These are phyloP conservation scores for Phaonia tiefii DNA, from an alignment of 2,888 invertebrate genomes.

Conservation along the genomic window DNA sequence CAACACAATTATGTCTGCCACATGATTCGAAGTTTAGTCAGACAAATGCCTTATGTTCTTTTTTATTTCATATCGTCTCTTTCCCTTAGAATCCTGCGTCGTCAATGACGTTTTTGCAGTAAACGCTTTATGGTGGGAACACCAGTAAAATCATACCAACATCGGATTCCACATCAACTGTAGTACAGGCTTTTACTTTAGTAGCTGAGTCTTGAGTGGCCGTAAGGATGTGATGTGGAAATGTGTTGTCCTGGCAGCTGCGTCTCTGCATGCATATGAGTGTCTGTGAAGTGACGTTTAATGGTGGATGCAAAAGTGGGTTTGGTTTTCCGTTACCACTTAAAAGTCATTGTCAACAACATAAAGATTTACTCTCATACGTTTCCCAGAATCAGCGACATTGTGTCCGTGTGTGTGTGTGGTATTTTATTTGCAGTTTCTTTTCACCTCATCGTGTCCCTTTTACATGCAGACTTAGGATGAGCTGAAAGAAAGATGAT, in stretches of 20 bases:
- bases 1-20: constrained; percentile 60
- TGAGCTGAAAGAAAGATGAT: constrained; percentile 21
- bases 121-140: background rate
- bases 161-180: background rate
- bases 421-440: background rate
- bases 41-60: constrained; percentile 58
- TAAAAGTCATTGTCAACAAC: constrained; percentile 68
- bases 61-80: background rate
- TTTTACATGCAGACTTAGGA: background rate
- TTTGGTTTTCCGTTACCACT: constrained; percentile 66
- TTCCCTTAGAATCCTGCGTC: constrained; percentile 4
- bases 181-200: background rate
- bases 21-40: constrained; percentile 57
- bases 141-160: constrained; percentile 3
- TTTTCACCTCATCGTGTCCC: background rate
- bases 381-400: constrained; percentile 50
- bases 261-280: constrained; percentile 20
- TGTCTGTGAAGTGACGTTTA: constrained; percentile 57
- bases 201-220: constrained; percentile 21
- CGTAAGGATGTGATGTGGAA: constrained; percentile 1
- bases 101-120: constrained; percentile 29
- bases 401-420: no score
- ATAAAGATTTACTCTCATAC: constrained; percentile 65
- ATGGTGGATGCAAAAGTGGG: constrained; percentile 66
- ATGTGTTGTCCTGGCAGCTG: constrained; percentile 6